These are phyloP conservation scores for Notiomystis cincta DNA, from an alignment of 2,113 vertebrate species.

Conservation along the genomic window DNA sequence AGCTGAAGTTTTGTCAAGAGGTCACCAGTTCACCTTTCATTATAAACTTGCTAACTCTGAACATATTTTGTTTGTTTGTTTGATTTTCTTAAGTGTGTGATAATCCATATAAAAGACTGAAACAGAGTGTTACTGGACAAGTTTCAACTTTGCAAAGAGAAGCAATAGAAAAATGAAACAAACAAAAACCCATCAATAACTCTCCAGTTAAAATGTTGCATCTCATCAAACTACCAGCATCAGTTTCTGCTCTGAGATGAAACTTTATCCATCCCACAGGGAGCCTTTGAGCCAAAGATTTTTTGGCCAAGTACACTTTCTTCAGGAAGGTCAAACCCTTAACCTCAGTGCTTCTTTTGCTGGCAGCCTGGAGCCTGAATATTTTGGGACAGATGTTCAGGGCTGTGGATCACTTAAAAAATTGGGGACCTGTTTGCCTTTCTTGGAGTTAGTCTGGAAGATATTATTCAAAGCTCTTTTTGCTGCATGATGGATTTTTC, in stretches of 20 bases:
- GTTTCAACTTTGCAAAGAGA: background rate
- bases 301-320: background rate
- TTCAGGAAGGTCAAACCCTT: constrained; percentile 14
- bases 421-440: background rate
- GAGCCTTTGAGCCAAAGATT: background rate
- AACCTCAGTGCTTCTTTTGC: background rate
- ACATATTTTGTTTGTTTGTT: background rate
- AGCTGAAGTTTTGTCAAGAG: background rate
- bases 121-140: background rate
- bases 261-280: background rate
- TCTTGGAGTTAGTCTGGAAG: background rate
- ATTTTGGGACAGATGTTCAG: constrained; percentile 1
- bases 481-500: background rate
- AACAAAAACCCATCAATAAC: background rate
- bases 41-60: background rate
- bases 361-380: constrained; percentile 4
- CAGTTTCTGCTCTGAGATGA: background rate
- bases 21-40: background rate
- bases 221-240: background rate
- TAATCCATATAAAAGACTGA: background rate
- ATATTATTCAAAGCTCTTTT: background rate
- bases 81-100: background rate
- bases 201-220: background rate
- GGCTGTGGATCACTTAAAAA: background rate
- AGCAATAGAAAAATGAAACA: background rate